A percentile compares a stretch with the other conserved stretches of the same genome.
Evolutionary conservation across 2,797 vertebrate species (phyloP).

Genomic region (Enteromius paludinosus): DNA sequence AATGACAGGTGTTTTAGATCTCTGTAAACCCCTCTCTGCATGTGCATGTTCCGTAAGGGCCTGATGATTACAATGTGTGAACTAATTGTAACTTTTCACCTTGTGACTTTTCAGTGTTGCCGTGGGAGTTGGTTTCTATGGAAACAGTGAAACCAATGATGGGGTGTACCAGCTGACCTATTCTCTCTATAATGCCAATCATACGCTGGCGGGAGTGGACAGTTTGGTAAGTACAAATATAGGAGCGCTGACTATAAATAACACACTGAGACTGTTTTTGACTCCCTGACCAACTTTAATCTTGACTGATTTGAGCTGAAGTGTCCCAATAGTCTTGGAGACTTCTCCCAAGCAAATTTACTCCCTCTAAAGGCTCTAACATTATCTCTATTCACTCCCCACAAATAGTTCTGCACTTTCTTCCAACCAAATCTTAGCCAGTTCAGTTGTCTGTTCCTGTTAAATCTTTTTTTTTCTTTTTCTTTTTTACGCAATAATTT

Average conservation of each 20-base stretch:
- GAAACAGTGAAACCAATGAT: conserved; percentile 95
- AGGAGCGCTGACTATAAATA: not conserved
- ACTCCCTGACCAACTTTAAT: not conserved
- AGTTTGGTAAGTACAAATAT: conserved; percentile 82
- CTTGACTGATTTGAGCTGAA: not conserved
- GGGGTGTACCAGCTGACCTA: conserved; percentile 94
- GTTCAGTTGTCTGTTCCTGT: conserved; percentile 9
- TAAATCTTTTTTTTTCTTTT: not conserved
- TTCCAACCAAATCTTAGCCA: conserved; percentile 15
- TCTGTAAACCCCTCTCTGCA: not conserved
- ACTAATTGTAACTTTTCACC: conserved; percentile 36
- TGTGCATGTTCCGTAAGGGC: not conserved
- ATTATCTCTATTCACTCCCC: not conserved
- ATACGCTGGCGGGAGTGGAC: conserved; percentile 88
- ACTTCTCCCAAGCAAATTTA: not conserved
- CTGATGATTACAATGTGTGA: conserved; percentile 6
- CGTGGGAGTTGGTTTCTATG: conserved; percentile 93
- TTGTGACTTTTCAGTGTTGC: conserved; percentile 77
- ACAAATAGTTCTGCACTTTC: conserved; percentile 10
- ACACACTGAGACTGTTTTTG: not conserved
- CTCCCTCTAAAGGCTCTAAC: not conserved
- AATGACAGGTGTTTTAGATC: not conserved
- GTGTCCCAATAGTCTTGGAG: not conserved
- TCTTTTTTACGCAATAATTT: not conserved
- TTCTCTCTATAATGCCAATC: conserved; percentile 91